Evolutionary conservation across 2,888 invertebrate species (phyloP).

Genomic region (Agonum fuliginosum): DNA sequence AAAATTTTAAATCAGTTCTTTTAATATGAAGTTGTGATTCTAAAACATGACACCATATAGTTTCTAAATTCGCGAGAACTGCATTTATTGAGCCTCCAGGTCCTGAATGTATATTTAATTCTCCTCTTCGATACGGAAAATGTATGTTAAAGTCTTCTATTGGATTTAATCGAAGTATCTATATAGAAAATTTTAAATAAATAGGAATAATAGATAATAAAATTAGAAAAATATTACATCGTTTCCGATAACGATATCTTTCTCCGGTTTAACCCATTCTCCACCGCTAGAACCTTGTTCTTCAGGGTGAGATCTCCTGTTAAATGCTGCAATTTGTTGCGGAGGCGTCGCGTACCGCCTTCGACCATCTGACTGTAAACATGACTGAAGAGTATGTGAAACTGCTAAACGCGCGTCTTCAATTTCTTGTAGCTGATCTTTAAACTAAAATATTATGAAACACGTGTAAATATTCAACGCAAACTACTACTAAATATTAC

Average conservation of each 20-base stretch:
- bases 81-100: constrained; percentile 91
- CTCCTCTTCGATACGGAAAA: constrained; percentile 92
- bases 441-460: constrained; percentile 71
- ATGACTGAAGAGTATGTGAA: constrained; percentile 90
- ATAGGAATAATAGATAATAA: neutral
- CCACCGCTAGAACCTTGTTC: constrained; percentile 76
- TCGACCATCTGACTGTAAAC: constrained; percentile 88
- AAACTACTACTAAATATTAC: constrained; percentile 65
- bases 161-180: constrained; percentile 81
- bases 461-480: constrained; percentile 52
- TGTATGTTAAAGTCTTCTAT: constrained; percentile 87
- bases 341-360: constrained; percentile 90
- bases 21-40: constrained; percentile 86
- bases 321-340: constrained; percentile 92
- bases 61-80: constrained; percentile 88
- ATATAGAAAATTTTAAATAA: constrained; percentile 63
- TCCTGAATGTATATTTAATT: constrained; percentile 88
- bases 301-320: constrained; percentile 86
- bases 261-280: constrained; percentile 79
- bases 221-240: constrained; percentile 75
- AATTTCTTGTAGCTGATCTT: constrained; percentile 84
- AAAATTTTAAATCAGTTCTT: constrained; percentile 81
- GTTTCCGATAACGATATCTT: constrained; percentile 84
- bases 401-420: constrained; percentile 90
- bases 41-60: constrained; percentile 91